Conservation (phyloP, 1,140 invertebrate genomes). For the Micrasema longulum region DNA sequence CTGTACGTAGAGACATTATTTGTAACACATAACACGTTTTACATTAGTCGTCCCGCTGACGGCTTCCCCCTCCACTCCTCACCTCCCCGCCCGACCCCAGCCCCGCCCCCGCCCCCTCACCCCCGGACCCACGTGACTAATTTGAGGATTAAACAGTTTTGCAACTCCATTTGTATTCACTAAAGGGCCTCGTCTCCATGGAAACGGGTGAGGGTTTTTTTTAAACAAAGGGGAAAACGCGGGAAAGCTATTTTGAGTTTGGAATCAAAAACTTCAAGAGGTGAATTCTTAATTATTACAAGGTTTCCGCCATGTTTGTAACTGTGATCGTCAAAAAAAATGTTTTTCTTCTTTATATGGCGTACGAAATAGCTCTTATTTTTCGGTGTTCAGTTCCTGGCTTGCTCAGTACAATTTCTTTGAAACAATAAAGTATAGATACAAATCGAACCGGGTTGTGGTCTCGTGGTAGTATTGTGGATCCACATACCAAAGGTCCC, state of each 20-base stretch:
- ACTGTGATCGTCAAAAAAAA: too few species aligned
- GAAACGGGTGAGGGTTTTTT: slow-evolving; percentile 42
- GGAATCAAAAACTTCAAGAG: slow-evolving; percentile 26
- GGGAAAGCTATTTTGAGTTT: slow-evolving; percentile 37
- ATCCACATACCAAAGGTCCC: too few species aligned
- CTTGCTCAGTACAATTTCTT: too few species aligned
- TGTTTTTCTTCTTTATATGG: too few species aligned
- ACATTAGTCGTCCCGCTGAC: slow-evolving; percentile 53
- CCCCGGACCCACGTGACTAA: slow-evolving; percentile 50
- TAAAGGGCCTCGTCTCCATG: slow-evolving; percentile 45
- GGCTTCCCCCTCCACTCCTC: slow-evolving; percentile 35
- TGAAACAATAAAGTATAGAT: too few species aligned
- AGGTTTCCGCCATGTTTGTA: background rate
- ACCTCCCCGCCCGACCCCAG: too few species aligned
- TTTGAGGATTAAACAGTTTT: slow-evolving; percentile 56
- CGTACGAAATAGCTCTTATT: too few species aligned
- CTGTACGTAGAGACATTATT: too few species aligned
- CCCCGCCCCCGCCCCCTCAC: too few species aligned
- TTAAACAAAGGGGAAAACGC: slow-evolving; percentile 43
- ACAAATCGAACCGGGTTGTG: too few species aligned
- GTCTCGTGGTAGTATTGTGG: too few species aligned
- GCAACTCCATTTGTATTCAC: slow-evolving; percentile 56
- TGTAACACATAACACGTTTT: slow-evolving; percentile 56
- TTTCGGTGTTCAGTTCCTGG: too few species aligned
- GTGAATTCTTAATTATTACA: slow-evolving; percentile 17